Evolutionary conservation across 2,888 invertebrate genomes (phyloP).

Genomic region (Eupithecia inturbata): DNA sequence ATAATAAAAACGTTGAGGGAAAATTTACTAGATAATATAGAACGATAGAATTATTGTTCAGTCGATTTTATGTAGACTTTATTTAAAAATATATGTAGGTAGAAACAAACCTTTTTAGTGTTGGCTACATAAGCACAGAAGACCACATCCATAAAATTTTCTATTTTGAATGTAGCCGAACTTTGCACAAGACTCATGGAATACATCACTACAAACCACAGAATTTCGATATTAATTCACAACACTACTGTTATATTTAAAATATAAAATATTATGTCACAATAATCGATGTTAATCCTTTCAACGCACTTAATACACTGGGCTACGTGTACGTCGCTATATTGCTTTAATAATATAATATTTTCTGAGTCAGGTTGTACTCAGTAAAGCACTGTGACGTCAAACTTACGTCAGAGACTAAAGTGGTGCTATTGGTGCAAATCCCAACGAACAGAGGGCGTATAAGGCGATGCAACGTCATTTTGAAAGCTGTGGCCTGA

Average conservation of each 20-base stretch:
- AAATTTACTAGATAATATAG: not conserved
- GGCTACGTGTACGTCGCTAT: conserved; percentile 25
- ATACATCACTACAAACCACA: conserved; percentile 59
- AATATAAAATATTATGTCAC: conserved; percentile 12
- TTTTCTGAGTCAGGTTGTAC: conserved; percentile 41
- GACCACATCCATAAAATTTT: conserved; percentile 78
- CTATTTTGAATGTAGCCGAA: conserved; percentile 62
- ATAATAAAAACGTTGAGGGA: not conserved
- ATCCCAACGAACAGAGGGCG: conserved; percentile 37
- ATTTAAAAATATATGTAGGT: not conserved
- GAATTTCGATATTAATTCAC: conserved; percentile 32
- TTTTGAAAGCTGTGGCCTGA: conserved; percentile 32
- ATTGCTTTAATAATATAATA: conserved; percentile 45
- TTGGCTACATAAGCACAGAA: conserved; percentile 69
- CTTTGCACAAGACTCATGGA: conserved; percentile 58
- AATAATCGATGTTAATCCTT: conserved; percentile 17
- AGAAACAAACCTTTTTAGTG: conserved; percentile 60
- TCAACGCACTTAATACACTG: conserved; percentile 37
- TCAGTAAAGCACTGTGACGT: conserved; percentile 46
- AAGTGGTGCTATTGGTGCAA: conserved; percentile 41
- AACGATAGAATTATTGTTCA: not conserved
- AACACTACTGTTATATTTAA: conserved; percentile 11
- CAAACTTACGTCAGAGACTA: conserved; percentile 39
- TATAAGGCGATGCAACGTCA: conserved; percentile 32
- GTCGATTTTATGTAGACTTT: not conserved